A percentile compares a stretch with the other conserved stretches of the same genome.
Evolutionary conservation across 2,113 vertebrate species (phyloP).

Genomic region (Cricetomys ansorgei): DNA sequence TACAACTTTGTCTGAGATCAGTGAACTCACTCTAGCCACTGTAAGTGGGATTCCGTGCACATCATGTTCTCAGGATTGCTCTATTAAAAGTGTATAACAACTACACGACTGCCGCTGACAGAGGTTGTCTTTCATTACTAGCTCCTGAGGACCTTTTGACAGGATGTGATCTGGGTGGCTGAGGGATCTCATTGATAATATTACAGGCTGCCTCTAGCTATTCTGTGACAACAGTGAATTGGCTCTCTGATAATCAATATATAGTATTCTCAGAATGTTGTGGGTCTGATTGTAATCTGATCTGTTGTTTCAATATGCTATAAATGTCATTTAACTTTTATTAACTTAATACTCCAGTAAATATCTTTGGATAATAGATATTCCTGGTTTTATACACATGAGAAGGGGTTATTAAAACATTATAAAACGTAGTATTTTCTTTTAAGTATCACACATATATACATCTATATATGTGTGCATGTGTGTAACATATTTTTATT

Average conservation of each 20-base stretch:
- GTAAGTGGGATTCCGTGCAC: conserved; percentile 14
- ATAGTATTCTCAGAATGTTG: not conserved
- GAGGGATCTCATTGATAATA: conserved; percentile 45
- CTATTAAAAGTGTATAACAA: conserved; percentile 21
- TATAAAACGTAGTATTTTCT: not conserved
- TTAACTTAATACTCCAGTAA: not conserved
- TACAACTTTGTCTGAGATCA: not conserved
- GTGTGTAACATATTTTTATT: not conserved
- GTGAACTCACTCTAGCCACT: not conserved
- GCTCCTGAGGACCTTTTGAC: conserved; percentile 54
- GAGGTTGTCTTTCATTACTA: conserved; percentile 53
- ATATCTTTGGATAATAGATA: not conserved
- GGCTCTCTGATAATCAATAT: not conserved
- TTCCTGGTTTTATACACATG: not conserved
- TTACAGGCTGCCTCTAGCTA: not conserved
- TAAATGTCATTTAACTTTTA: not conserved
- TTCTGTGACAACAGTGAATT: conserved; percentile 3
- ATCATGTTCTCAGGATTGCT: conserved; percentile 54
- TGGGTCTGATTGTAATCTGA: not conserved
- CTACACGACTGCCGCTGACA: not conserved
- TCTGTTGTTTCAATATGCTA: not conserved
- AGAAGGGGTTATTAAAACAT: not conserved
- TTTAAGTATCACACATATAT: not conserved
- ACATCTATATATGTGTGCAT: not conserved
- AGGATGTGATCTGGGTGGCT: conserved; percentile 22